A percentile compares a stretch with the other conserved stretches of the same genome.
These are phyloP conservation scores for Brachyalestes nurse DNA, from an alignment of 2,797 vertebrate genomes.

Conservation along the genomic window DNA sequence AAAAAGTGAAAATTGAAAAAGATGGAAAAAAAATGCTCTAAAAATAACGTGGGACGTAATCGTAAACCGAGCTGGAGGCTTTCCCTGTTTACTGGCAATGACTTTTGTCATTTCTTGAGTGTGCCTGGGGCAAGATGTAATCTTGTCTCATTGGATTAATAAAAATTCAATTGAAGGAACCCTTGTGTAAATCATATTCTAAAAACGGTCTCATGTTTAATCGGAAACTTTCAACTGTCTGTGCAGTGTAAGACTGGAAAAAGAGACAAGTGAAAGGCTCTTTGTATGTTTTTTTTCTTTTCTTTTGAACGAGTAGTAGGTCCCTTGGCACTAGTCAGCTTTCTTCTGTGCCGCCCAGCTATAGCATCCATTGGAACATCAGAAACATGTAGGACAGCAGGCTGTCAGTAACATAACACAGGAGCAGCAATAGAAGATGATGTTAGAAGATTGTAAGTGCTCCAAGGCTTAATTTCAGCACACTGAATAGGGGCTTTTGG, in stretches of 20 bases:
- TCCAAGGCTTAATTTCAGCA: constrained; percentile 22
- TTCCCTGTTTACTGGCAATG: background rate
- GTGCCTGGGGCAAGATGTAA: background rate
- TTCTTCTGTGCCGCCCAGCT: background rate
- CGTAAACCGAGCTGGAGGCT: background rate
- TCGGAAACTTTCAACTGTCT: constrained; percentile 2
- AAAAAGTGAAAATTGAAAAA: too few relatives aligned
- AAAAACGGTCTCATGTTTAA: background rate
- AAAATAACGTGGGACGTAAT: background rate
- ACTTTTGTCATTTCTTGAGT: background rate
- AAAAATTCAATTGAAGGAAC: background rate
- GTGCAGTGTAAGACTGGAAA: constrained; percentile 4
- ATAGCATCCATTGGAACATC: background rate
- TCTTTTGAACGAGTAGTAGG: background rate
- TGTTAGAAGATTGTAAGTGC: constrained; percentile 37
- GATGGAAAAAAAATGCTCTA: too few relatives aligned
- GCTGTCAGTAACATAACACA: constrained; percentile 6
- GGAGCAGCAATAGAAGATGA: constrained; percentile 32
- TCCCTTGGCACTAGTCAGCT: constrained; percentile 18
- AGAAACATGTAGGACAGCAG: constrained; percentile 12
- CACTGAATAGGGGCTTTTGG: constrained; percentile 37
- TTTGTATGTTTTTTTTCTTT: constrained; percentile 1
- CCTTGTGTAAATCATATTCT: constrained; percentile 8
- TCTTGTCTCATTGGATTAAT: background rate
- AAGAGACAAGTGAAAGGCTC: constrained; percentile 11